Evolutionary conservation across 2,113 vertebrate genomes (phyloP).

Genomic region (Oceanodroma tethys): DNA sequence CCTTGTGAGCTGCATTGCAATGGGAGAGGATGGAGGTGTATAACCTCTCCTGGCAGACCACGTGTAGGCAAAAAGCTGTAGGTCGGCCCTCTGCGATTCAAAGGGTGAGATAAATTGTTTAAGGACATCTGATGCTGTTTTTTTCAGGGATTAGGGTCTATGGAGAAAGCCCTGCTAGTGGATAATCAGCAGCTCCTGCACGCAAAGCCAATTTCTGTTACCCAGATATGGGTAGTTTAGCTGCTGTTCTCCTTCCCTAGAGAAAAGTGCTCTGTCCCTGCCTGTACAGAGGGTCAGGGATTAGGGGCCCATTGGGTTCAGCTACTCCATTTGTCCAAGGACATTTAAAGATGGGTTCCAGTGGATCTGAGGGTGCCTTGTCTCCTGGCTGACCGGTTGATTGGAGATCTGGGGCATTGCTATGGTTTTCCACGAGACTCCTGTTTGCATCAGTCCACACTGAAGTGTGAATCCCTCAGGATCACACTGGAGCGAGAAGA

Average conservation of each 20-base stretch:
- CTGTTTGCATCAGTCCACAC: neutral
- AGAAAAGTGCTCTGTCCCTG: neutral
- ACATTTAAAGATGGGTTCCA: neutral
- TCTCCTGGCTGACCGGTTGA: neutral
- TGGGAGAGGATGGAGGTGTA: neutral
- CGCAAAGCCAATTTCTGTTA: neutral
- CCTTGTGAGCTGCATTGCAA: neutral
- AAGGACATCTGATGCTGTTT: neutral
- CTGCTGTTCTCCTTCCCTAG: neutral
- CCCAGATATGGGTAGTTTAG: neutral
- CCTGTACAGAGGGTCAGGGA: neutral
- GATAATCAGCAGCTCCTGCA: neutral
- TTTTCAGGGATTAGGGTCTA: neutral
- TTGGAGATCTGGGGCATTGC: neutral
- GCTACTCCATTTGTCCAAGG: neutral
- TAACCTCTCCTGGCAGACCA: neutral
- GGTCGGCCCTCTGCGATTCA: neutral
- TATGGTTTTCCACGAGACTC: accelerated
- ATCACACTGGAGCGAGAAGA: accelerated
- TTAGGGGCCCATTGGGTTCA: neutral
- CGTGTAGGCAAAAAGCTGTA: neutral
- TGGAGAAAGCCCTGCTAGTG: neutral
- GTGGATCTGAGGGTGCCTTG: neutral
- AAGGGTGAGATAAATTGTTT: neutral
- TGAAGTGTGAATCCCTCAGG: neutral